phyloP scores from a whole-genome alignment of 2,113 vertebrate species.

The Seriola dumerili region DNA sequence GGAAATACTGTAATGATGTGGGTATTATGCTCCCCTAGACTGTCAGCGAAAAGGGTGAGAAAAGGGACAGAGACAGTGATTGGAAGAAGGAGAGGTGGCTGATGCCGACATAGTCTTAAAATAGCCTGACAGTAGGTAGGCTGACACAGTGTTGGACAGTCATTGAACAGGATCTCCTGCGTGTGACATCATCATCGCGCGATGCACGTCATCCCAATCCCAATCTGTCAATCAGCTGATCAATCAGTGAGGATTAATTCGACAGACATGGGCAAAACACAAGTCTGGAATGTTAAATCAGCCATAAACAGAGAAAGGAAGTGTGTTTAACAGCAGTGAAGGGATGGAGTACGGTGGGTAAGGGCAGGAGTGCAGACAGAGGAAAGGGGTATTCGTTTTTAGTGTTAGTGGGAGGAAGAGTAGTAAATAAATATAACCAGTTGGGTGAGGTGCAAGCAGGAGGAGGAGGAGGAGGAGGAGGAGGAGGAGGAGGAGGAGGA shows the following conservation, averaged over 20 bases:
- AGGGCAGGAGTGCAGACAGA: conserved; percentile 53
- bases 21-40: conserved; percentile 41
- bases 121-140: conserved; percentile 55
- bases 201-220: conserved; percentile 42
- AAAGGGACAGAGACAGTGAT: conserved; percentile 60
- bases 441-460: conserved; percentile 44
- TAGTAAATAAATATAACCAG: conserved; percentile 61
- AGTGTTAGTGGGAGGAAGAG: conserved; percentile 66
- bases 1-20: conserved; percentile 56
- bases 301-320: conserved; percentile 58
- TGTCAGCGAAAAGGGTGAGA: conserved; percentile 64
- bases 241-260: conserved; percentile 61
- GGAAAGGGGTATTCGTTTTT: conserved; percentile 35
- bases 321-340: conserved; percentile 55
- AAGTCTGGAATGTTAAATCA: conserved; percentile 67
- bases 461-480: conserved; percentile 33
- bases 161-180: conserved; percentile 55
- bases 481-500: conserved; percentile 34
- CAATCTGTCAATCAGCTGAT: conserved; percentile 63
- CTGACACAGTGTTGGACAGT: conserved; percentile 47
- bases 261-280: conserved; percentile 55
- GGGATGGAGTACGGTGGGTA: conserved; percentile 63
- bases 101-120: conserved; percentile 56
- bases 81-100: conserved; percentile 39
- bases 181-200: conserved; percentile 46